Evolutionary conservation across 2,113 vertebrate species (phyloP).

Genomic region (Ictidomys tridecemlineatus): DNA sequence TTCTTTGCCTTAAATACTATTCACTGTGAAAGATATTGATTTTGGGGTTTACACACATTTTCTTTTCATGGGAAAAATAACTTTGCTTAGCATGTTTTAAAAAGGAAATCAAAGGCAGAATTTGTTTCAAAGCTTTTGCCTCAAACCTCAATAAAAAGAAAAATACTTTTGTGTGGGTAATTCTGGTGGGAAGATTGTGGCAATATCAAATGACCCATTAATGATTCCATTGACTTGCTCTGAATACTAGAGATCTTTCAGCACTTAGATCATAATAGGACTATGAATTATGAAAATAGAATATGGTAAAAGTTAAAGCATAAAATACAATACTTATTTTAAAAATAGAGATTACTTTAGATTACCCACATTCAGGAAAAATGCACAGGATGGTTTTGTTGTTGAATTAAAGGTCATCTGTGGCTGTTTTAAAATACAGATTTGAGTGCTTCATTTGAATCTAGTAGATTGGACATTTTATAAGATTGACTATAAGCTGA

Average conservation of each 20-base stretch:
- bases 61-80: conserved; percentile 22
- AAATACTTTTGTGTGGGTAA: background rate
- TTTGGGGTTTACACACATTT: conserved; percentile 10
- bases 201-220: background rate
- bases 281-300: background rate
- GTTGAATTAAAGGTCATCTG: background rate
- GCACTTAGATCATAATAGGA: background rate
- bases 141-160: conserved; percentile 22
- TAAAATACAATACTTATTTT: background rate
- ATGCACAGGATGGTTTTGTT: background rate
- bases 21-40: background rate
- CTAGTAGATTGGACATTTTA: background rate
- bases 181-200: background rate
- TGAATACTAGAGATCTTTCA: background rate
- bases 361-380: background rate
- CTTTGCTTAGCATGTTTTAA: conserved; percentile 13
- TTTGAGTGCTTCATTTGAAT: background rate
- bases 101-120: conserved; percentile 46
- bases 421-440: background rate
- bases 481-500: background rate
- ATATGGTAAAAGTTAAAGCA: background rate
- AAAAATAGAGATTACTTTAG: background rate
- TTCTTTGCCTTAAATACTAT: background rate
- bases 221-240: background rate
- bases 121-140: background rate